Conservation (phyloP, 2,888 invertebrate species). For the Megaustenia siamemsis region DNA sequence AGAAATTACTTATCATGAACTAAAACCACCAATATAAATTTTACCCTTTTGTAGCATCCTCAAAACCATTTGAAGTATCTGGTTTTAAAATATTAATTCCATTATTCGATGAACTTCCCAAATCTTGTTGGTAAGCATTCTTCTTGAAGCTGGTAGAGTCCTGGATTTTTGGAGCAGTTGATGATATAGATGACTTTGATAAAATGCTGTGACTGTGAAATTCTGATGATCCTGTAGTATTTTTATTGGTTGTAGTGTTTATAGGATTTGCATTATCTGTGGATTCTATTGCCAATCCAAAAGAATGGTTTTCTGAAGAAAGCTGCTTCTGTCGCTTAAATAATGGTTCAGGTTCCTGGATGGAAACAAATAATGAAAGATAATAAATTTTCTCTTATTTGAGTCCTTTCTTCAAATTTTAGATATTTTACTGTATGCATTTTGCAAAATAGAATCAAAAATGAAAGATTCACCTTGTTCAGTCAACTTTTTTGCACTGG, state of each 20-base stretch:
- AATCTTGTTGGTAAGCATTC: background rate
- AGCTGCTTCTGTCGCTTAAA: conserved; percentile 22
- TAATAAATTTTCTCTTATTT: no score
- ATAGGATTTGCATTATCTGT: background rate
- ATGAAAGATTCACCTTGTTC: no score
- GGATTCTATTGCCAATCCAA: background rate
- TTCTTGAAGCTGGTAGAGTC: background rate
- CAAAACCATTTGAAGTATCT: conserved; percentile 7
- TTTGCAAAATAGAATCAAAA: no score
- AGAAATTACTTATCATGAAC: no score
- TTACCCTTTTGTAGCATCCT: conserved; percentile 7
- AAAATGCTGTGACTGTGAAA: background rate
- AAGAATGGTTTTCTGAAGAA: background rate
- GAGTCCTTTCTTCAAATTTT: no score
- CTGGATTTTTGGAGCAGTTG: background rate
- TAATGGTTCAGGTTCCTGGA: conserved; percentile 15
- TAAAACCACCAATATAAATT: background rate
- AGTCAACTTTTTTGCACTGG: no score
- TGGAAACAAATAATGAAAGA: no score
- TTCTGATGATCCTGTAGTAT: background rate
- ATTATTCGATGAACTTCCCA: background rate
- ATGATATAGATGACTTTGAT: background rate
- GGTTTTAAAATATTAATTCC: background rate
- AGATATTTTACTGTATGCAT: no score
- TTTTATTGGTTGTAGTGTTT: background rate